Evolutionary conservation across 2,888 invertebrate species (phyloP).

Genomic region (Drosophila siamana): DNA sequence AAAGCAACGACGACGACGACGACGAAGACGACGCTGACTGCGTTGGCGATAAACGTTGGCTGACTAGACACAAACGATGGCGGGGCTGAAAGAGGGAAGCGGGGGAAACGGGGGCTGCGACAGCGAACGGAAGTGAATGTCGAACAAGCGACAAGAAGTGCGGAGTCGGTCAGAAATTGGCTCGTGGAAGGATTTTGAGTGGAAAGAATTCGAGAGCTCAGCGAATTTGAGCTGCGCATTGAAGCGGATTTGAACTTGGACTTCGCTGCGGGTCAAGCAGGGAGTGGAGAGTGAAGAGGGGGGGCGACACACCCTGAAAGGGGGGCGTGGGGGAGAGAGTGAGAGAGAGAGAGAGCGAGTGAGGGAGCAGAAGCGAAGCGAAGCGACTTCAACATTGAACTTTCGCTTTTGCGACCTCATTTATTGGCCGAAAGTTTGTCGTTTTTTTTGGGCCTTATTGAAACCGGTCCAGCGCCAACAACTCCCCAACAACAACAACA

Average conservation of each 20-base stretch:
- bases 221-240: conserved; percentile 36
- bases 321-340: no score
- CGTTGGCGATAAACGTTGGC: conserved; percentile 24
- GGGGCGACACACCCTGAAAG: no score
- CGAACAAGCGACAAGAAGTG: conserved; percentile 15
- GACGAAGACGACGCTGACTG: conserved; percentile 5
- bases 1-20: conserved; percentile 12
- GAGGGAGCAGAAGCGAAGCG: not conserved
- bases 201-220: not conserved
- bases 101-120: conserved; percentile 1
- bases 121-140: conserved; percentile 59
- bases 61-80: conserved; percentile 33
- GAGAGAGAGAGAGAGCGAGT: not conserved
- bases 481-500: no score
- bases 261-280: conserved; percentile 54
- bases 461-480: conserved; percentile 49
- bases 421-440: conserved; percentile 63
- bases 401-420: conserved; percentile 73
- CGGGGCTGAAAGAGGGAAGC: no score
- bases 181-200: conserved; percentile 15
- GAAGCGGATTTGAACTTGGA: conserved; percentile 62
- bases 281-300: no score
- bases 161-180: conserved; percentile 17
- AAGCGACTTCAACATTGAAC: conserved; percentile 32
- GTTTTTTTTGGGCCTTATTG: conserved; percentile 2